A percentile compares a stretch with the other conserved stretches of the same genome.
These are phyloP conservation scores for Pundamilia nyererei DNA, from an alignment of 2,113 vertebrate species.

Conservation along the genomic window DNA sequence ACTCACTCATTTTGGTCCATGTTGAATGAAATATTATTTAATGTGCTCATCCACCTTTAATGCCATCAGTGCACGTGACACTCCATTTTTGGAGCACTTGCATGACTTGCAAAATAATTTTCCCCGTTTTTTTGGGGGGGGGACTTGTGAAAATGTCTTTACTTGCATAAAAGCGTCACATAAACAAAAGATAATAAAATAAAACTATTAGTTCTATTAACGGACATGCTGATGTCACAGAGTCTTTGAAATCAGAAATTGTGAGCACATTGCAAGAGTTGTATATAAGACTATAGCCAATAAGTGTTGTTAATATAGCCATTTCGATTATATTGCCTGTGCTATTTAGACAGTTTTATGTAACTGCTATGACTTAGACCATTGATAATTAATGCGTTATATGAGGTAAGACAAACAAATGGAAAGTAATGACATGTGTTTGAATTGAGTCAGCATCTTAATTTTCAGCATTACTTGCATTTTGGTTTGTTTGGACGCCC, in stretches of 20 bases:
- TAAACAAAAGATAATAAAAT: background rate
- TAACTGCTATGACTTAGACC: background rate
- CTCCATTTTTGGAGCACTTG: background rate
- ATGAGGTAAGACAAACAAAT: background rate
- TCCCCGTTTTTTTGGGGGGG: rapidly evolving
- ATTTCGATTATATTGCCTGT: background rate
- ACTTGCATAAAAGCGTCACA: background rate
- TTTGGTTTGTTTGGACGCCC: background rate
- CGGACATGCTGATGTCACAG: background rate
- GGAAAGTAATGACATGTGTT: background rate
- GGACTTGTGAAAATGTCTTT: background rate
- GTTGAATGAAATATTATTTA: background rate
- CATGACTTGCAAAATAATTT: background rate
- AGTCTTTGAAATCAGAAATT: background rate
- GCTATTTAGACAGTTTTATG: background rate
- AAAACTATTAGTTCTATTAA: background rate
- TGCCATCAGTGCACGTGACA: background rate
- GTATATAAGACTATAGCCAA: background rate
- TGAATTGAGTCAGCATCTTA: background rate
- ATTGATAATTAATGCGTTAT: background rate
- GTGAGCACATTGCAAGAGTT: background rate
- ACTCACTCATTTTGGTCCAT: background rate
- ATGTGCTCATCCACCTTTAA: background rate
- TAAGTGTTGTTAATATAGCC: background rate
- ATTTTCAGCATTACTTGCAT: background rate